Conservation (phyloP, 2,797 vertebrate species). For the Diplodus sargus region DNA sequence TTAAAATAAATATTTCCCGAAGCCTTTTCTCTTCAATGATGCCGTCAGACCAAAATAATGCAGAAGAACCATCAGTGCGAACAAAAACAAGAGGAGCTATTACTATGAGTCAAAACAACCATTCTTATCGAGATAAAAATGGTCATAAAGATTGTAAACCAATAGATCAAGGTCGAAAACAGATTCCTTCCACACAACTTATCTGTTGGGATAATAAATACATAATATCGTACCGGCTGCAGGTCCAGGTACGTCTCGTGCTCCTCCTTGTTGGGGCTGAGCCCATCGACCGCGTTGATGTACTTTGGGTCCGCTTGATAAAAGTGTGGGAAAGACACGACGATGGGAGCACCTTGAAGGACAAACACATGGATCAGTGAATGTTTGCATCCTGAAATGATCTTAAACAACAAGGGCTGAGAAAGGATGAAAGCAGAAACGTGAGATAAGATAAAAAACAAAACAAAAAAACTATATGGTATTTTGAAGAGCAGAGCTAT, state of each 20-base stretch:
- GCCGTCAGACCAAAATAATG: background rate
- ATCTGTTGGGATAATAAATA: background rate
- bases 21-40: background rate
- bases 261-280: conserved; percentile 87
- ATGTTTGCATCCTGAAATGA: background rate
- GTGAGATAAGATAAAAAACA: conserved; percentile 33
- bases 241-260: conserved; percentile 89
- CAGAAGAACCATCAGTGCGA: background rate
- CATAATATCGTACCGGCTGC: conserved; percentile 81
- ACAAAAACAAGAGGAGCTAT: background rate
- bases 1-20: background rate
- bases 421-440: conserved; percentile 18
- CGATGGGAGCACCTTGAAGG: conserved; percentile 85
- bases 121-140: conserved; percentile 30
- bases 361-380: conserved; percentile 18
- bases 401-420: background rate
- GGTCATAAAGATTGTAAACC: conserved; percentile 7
- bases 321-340: conserved; percentile 90
- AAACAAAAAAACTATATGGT: background rate
- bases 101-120: background rate
- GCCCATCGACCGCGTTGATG: conserved; percentile 85
- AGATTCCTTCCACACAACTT: too few relatives aligned
- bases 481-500: background rate
- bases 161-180: background rate
- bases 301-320: conserved; percentile 87